These are phyloP conservation scores for Nezara viridula DNA, from an alignment of 2,888 invertebrate genomes.

Conservation along the genomic window DNA sequence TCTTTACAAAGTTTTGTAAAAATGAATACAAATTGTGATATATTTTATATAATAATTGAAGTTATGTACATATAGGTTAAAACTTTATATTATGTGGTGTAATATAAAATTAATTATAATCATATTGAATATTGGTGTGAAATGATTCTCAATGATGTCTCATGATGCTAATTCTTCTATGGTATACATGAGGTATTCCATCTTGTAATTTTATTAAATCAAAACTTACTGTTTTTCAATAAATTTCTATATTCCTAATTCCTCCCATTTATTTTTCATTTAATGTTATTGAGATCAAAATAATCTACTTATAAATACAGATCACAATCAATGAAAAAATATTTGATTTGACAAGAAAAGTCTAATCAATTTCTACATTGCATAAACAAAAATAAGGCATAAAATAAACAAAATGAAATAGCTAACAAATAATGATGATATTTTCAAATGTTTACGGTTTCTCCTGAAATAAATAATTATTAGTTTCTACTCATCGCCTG, in stretches of 20 bases:
- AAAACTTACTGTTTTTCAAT: constrained; percentile 15
- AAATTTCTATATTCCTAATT: not conserved
- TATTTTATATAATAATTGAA: constrained; percentile 50
- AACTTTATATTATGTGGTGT: not conserved
- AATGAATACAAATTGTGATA: constrained; percentile 53
- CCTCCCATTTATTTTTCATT: not conserved
- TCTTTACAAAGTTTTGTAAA: constrained; percentile 37
- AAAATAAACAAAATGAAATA: too few species aligned
- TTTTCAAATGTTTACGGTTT: too few species aligned
- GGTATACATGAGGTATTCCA: not conserved
- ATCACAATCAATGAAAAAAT: not conserved
- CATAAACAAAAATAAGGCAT: too few species aligned
- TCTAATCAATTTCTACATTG: too few species aligned
- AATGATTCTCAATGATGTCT: not conserved
- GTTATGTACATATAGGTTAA: constrained; percentile 47
- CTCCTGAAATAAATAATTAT: too few species aligned
- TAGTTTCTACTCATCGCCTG: too few species aligned
- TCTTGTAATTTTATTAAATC: constrained; percentile 16
- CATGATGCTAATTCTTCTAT: not conserved
- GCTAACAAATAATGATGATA: too few species aligned
- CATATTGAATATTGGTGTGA: not conserved
- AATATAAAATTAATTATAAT: constrained; percentile 24
- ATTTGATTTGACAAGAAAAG: not conserved
- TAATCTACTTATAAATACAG: not conserved
- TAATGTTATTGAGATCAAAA: not conserved